These are phyloP conservation scores for Bombyx mandarina DNA, from an alignment of 1,140 invertebrate species.

Conservation along the genomic window DNA sequence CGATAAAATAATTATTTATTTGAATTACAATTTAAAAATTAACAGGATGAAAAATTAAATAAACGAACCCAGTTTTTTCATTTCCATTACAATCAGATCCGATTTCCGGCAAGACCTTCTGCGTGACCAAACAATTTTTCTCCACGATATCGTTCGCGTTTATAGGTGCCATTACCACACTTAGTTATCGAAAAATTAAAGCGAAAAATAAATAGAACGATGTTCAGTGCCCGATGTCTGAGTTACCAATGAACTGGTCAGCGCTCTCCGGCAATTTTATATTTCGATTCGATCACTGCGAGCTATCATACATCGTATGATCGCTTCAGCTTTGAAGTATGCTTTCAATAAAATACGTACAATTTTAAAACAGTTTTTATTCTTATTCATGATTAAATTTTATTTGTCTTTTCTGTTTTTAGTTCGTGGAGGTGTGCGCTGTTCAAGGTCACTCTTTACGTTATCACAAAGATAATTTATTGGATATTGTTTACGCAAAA, in stretches of 20 bases:
- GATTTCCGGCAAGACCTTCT: conserved; percentile 47
- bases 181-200: conserved; percentile 16
- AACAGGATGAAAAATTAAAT: background rate
- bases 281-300: conserved; percentile 4
- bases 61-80: conserved; percentile 34
- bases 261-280: conserved; percentile 38
- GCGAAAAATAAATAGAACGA: conserved; percentile 18
- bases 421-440: too few relatives aligned
- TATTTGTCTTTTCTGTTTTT: too few relatives aligned
- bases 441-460: too few relatives aligned
- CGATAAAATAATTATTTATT: too few relatives aligned
- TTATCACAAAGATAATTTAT: too few relatives aligned
- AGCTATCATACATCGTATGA: conserved; percentile 1
- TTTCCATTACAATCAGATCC: conserved; percentile 42
- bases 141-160: conserved; percentile 37
- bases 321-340: background rate
- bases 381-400: background rate
- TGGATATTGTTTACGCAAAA: too few relatives aligned
- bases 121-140: conserved; percentile 30
- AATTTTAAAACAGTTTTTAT: conserved; percentile 1
- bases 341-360: background rate
- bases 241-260: conserved; percentile 36
- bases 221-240: conserved; percentile 41
- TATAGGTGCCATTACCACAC: conserved; percentile 54
- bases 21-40: too few relatives aligned